These are phyloP conservation scores for Megaceryle torquata DNA, from an alignment of 2,113 vertebrate genomes.

Conservation along the genomic window DNA sequence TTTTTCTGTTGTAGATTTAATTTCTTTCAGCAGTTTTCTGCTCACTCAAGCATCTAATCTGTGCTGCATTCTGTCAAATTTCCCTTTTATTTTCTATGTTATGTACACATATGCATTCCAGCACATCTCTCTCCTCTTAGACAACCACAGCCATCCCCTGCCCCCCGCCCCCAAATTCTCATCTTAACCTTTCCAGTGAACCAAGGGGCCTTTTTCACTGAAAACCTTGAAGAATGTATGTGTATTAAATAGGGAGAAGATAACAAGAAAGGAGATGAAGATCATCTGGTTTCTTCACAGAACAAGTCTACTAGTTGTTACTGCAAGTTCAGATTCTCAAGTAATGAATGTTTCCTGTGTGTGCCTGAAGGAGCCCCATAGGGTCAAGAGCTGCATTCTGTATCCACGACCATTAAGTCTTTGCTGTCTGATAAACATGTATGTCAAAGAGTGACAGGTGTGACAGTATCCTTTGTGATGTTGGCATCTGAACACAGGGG, in stretches of 20 bases:
- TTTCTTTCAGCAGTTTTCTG: not conserved
- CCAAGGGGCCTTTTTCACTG: not conserved
- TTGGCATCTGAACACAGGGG: not conserved
- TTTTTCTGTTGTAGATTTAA: not conserved
- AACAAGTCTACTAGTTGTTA: not conserved
- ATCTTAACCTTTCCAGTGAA: not conserved
- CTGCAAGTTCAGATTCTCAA: rapidly evolving
- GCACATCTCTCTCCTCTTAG: not conserved
- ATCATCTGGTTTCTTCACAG: not conserved
- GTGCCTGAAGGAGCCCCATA: not conserved
- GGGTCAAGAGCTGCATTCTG: not conserved
- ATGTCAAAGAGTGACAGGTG: not conserved
- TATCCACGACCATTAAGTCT: not conserved
- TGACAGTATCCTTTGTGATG: not conserved
- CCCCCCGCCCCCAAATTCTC: not conserved
- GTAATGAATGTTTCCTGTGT: rapidly evolving
- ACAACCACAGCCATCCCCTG: not conserved
- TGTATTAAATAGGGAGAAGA: not conserved
- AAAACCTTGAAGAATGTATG: not conserved
- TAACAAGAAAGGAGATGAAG: not conserved
- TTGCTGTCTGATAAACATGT: not conserved
- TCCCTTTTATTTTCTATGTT: not conserved
- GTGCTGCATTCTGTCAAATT: not conserved
- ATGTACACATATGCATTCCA: rapidly evolving
- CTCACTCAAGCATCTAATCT: not conserved